Base-by-base conservation (phyloP, 2,113 vertebrate species). In the Steatornis caripensis region DNA sequence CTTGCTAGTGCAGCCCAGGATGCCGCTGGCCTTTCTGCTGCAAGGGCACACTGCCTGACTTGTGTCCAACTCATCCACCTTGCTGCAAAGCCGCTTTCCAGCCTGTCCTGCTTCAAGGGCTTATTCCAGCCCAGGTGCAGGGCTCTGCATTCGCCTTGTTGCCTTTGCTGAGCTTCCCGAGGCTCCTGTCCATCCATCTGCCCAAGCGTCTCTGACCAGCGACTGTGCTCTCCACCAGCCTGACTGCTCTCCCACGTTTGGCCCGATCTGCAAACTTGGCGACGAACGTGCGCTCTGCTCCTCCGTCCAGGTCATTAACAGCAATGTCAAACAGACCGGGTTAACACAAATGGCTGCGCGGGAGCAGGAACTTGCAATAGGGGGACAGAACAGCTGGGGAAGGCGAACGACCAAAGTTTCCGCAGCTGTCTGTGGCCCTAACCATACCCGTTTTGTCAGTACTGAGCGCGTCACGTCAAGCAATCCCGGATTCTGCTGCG, bases 201-300 rank as follows among this genome's bases (percentile, higher is more conserved):
- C 8, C 49, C 14, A 21, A 18, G 32, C 1, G 9, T 10, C 43
- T 76, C 53, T 43, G 45, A 68, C 8, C 2, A 2, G 45, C 45
- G 32, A 16, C 45, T 6, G 2, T 3, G 8, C 37, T n/a, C 46
- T n/a, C 66, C 66, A 41, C 60, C 70, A 4, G n/a, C n/a, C n/a
- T n/a, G n/a, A n/a, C n/a, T n/a, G n/a, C n/a, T n/a, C n/a, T n/a
- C n/a, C n/a, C n/a, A n/a, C n/a, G n/a, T n/a, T n/a, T n/a, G n/a
- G n/a, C n/a, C n/a, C n/a, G n/a, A n/a, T n/a, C n/a, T 2, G 4
- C n/a, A 41, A 6, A 18, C 23, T 12, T 6, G 19, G 30, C 6
- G n/a, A n/a, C n/a, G n/a, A 48, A 19, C 3, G 9, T 2, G 8
- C 0, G 2, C 30, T 18, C 26, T 27, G 45, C 21, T 43, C 45